These are phyloP conservation scores for Menidia beryllina DNA, from an alignment of 2,113 vertebrate species.

Conservation along the genomic window DNA sequence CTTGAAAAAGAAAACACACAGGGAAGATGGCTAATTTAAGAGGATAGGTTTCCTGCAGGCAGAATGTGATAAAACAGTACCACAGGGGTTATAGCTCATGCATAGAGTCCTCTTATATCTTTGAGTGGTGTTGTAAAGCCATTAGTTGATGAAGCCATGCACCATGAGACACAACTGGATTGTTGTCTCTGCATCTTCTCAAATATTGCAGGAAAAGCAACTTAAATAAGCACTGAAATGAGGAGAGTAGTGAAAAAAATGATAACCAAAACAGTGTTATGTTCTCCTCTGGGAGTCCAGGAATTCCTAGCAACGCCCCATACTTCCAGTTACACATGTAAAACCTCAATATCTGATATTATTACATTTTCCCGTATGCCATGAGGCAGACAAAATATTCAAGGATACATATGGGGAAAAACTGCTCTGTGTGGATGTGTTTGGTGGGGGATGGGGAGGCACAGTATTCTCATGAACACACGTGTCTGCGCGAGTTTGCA, in stretches of 20 bases:
- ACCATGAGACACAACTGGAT: conserved; percentile 1
- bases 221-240: background rate
- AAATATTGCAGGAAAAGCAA: conserved; percentile 3
- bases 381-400: conserved; percentile 13
- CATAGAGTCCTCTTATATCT: conserved; percentile 65
- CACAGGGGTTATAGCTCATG: conserved; percentile 63
- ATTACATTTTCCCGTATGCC: conserved; percentile 57
- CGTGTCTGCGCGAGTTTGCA: conserved; percentile 32
- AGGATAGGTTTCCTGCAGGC: conserved; percentile 45
- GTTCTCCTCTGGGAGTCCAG: conserved; percentile 16
- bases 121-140: conserved; percentile 70
- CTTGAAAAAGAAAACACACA: conserved; percentile 41
- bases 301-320: conserved; percentile 26
- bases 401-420: conserved; percentile 59
- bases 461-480: conserved; percentile 40
- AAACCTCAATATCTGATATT: conserved; percentile 23
- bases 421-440: conserved; percentile 11
- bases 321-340: conserved; percentile 61
- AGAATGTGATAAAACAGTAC: conserved; percentile 54
- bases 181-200: conserved; percentile 27
- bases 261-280: background rate
- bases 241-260: background rate
- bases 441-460: conserved; percentile 34
- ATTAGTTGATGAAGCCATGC: conserved; percentile 75
- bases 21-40: conserved; percentile 58